A percentile compares a stretch with the other conserved stretches of the same genome.
Conservation (phyloP, 2,113 vertebrate species). For the Triplophysa rosa region DNA sequence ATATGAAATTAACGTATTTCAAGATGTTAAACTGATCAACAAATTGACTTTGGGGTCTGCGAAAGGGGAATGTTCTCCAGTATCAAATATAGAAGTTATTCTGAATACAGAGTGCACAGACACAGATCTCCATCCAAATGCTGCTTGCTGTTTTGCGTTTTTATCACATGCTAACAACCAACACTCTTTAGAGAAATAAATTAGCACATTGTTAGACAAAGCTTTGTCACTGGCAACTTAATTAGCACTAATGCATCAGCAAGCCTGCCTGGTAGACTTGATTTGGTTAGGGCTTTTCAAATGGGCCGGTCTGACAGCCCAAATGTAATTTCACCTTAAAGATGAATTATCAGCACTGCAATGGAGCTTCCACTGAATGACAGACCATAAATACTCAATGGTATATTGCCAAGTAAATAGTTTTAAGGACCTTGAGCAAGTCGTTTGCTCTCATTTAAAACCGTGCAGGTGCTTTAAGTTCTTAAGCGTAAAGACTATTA, state of each 20-base stretch:
- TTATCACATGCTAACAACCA: slow-evolving; percentile 54
- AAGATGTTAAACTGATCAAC: neutral
- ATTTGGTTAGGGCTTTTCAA: slow-evolving; percentile 57
- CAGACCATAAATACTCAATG: slow-evolving; percentile 57
- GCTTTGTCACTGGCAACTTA: slow-evolving; percentile 57
- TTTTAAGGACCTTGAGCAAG: slow-evolving; percentile 46
- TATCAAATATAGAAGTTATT: slow-evolving; percentile 19
- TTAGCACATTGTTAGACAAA: slow-evolving; percentile 49
- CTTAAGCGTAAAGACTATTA: slow-evolving; percentile 35
- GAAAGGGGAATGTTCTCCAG: neutral
- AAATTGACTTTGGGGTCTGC: neutral
- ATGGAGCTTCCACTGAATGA: slow-evolving; percentile 46
- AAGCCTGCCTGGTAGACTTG: slow-evolving; percentile 41
- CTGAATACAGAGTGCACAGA: slow-evolving; percentile 24
- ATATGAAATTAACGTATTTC: neutral
- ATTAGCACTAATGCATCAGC: slow-evolving; percentile 54
- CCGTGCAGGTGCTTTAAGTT: slow-evolving; percentile 30
- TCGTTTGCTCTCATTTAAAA: slow-evolving; percentile 51
- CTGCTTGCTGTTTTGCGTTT: slow-evolving; percentile 43
- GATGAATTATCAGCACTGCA: slow-evolving; percentile 52
- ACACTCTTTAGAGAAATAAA: slow-evolving; percentile 51
- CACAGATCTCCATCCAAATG: slow-evolving; percentile 38
- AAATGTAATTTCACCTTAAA: slow-evolving; percentile 58
- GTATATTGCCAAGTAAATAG: slow-evolving; percentile 53
- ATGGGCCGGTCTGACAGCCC: slow-evolving; percentile 32